Percentiles rank a stretch among this genome's conserved stretches.
Conservation (phyloP, 2,113 vertebrate species). For the Excalfactoria chinensis region DNA sequence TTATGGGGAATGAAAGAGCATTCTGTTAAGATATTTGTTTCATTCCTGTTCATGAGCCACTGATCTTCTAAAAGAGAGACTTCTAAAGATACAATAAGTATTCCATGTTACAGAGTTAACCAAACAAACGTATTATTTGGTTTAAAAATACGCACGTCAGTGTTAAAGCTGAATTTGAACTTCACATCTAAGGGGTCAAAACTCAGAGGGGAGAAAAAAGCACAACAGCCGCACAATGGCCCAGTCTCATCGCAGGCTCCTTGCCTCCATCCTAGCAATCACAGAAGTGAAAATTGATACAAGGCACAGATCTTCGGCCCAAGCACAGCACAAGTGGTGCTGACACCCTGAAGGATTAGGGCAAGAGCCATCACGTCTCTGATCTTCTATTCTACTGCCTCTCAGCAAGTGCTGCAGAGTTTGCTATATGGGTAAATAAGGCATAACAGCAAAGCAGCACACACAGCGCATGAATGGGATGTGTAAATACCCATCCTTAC, state of each 20-base stretch:
- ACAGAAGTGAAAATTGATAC: not conserved
- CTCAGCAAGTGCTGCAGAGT: constrained; percentile 15
- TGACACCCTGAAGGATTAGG: constrained; percentile 26
- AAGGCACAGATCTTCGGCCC: not conserved
- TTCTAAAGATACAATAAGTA: constrained; percentile 31
- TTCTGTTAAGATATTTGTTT: constrained; percentile 54
- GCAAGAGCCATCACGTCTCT: constrained; percentile 15
- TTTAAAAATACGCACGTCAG: not conserved
- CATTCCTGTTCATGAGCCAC: not conserved
- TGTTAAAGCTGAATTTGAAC: constrained; percentile 36
- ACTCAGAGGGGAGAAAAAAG: constrained; percentile 7
- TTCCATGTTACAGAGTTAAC: constrained; percentile 43
- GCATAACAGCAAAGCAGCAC: not conserved
- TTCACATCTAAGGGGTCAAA: constrained; percentile 27
- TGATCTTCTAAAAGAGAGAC: constrained; percentile 8
- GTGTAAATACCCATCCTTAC: not conserved
- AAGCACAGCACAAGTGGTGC: not conserved
- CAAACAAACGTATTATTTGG: constrained; percentile 32
- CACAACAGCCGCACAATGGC: not conserved
- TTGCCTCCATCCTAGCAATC: not conserved
- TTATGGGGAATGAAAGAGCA: constrained; percentile 52
- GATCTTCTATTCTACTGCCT: not conserved
- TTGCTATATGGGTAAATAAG: not conserved
- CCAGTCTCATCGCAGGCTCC: not conserved
- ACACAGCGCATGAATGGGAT: not conserved